Evolutionary conservation across 2,797 vertebrate genomes (phyloP), one percentile per base, ranked within the genome.

Genomic region (Falco biarmicus): DNA sequence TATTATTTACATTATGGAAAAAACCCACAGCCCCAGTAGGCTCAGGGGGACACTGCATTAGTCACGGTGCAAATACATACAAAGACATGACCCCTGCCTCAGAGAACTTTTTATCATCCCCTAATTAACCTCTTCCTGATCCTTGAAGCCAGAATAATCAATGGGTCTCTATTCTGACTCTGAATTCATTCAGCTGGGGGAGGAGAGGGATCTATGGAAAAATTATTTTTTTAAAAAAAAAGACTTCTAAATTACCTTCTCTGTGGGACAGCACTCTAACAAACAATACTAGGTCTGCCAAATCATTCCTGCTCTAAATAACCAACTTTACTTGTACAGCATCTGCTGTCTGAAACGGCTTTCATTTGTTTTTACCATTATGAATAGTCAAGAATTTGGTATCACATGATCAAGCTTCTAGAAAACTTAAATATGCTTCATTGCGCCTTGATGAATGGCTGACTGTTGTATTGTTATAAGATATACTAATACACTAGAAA

Each of bases 111-210:
- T 79, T 96, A 93, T 92, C 92, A 91, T 92, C 70, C 91, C 87
- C 82, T 96, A 93, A 92, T 97, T 96, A 97, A 97, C 92, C 89
- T 95, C 90, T 74, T 96, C 79, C 86, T 90, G 84, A 90, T 96
- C 76, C 79, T 95, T 82, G 79, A 91, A 93, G 61, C n/a, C 56
- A 66, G 73, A 86, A 56, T 74, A 97, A 88, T 94, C 93, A 91
- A 92, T 84, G 79, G 51, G 59, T 95, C 87, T 95, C 84, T 93
- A 70, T 91, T 86, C 73, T 73, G n/a, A 76, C 66, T 96, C 86
- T n/a, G 87, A 91, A 74, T 79, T 91, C 87, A 90, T 69, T 93
- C 84, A 88, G 18, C 24, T 91, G 54, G 20, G 20, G 29, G 54
- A 86, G n/a, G 13, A 90, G 26, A 16, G 86, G 13, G 18, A 76